These are phyloP conservation scores for Lamproptera curius DNA, from an alignment of 2,888 invertebrate genomes.

Conservation along the genomic window DNA sequence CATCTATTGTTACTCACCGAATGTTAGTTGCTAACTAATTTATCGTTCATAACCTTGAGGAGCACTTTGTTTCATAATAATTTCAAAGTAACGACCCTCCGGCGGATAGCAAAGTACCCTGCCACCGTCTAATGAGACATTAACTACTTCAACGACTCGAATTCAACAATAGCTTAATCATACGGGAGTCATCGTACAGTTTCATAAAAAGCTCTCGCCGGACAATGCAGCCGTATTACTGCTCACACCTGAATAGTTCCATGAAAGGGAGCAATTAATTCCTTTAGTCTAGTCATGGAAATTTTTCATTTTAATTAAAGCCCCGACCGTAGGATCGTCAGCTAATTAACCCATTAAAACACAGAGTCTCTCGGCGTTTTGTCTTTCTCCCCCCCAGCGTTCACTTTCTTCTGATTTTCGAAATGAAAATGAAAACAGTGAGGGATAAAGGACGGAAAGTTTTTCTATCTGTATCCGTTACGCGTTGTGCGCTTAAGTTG, in stretches of 20 bases:
- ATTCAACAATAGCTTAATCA: background rate
- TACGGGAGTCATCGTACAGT: slow-evolving; percentile 2
- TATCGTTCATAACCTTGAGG: too few relatives aligned
- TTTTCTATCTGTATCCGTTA: slow-evolving; percentile 26
- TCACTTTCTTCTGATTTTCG: slow-evolving; percentile 67
- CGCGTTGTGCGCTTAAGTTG: slow-evolving; percentile 8
- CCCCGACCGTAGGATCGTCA: slow-evolving; percentile 66
- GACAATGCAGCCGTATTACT: slow-evolving; percentile 47
- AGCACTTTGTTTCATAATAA: too few relatives aligned
- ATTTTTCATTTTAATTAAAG: slow-evolving; percentile 77
- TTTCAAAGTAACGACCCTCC: too few relatives aligned
- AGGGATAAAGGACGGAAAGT: slow-evolving; percentile 5
- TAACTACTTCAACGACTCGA: background rate
- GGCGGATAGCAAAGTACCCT: too few relatives aligned
- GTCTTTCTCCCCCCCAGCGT: slow-evolving; percentile 54
- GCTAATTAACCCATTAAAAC: slow-evolving; percentile 78
- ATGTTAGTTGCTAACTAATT: too few relatives aligned
- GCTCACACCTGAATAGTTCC: slow-evolving; percentile 71
- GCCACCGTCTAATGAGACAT: too few relatives aligned
- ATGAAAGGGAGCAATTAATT: slow-evolving; percentile 69
- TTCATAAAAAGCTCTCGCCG: slow-evolving; percentile 31
- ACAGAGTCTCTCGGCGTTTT: slow-evolving; percentile 68
- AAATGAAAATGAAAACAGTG: slow-evolving; percentile 48
- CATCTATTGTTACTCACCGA: too few relatives aligned
- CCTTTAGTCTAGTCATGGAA: slow-evolving; percentile 70